phyloP scores from a whole-genome alignment of 2,888 invertebrate species.

The Mayetiola destructor region DNA sequence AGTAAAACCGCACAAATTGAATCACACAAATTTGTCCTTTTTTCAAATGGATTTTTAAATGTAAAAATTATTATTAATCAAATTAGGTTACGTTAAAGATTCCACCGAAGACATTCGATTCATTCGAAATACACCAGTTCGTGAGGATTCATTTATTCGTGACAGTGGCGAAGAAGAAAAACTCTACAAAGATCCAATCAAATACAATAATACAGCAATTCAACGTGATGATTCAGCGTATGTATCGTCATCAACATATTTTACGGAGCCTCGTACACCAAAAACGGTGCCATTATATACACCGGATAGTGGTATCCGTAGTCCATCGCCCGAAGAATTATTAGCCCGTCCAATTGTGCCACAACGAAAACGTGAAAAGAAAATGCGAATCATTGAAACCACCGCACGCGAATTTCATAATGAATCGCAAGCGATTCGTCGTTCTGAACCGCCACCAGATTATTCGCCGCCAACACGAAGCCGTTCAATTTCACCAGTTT shows the following conservation, averaged over 20 bases:
- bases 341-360: constrained; percentile 47
- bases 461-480: constrained; percentile 47
- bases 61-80: no score
- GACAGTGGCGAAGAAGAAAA: constrained; percentile 37
- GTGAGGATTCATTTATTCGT: constrained; percentile 37
- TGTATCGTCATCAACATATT: constrained; percentile 43
- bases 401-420: constrained; percentile 30
- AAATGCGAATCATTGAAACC: constrained; percentile 32
- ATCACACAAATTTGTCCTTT: no score
- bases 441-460: constrained; percentile 53
- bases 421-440: constrained; percentile 27
- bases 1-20: neutral
- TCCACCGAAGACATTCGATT: constrained; percentile 24
- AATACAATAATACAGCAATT: constrained; percentile 35
- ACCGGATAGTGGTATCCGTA: constrained; percentile 21
- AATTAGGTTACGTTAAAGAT: constrained; percentile 23
- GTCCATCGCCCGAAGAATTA: constrained; percentile 20
- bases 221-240: constrained; percentile 44
- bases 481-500: constrained; percentile 33
- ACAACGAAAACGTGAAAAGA: constrained; percentile 46
- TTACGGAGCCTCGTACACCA: constrained; percentile 40
- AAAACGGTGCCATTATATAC: constrained; percentile 30
- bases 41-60: no score
- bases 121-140: constrained; percentile 11
- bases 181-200: constrained; percentile 27